These are phyloP conservation scores for Hoplodrina ambigua DNA, from an alignment of 2,888 invertebrate genomes.

Conservation along the genomic window DNA sequence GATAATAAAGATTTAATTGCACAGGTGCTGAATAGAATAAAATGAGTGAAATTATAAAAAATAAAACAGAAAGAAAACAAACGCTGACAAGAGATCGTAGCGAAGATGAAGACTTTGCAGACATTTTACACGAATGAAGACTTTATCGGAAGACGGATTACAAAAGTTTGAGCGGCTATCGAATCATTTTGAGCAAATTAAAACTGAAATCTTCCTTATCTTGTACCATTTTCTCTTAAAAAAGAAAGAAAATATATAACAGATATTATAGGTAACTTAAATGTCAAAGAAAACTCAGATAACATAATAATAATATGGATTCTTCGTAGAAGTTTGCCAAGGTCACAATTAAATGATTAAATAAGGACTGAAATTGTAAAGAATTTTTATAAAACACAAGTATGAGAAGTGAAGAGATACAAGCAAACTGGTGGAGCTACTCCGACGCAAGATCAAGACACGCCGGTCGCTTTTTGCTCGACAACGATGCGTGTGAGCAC, in stretches of 20 bases:
- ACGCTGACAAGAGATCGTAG: constrained; percentile 51
- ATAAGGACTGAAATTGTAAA: constrained; percentile 10
- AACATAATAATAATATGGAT: neutral
- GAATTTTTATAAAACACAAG: constrained; percentile 22
- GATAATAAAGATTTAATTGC: constrained; percentile 82
- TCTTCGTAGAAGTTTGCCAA: neutral
- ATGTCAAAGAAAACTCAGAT: neutral
- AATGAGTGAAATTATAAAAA: constrained; percentile 72
- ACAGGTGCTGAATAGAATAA: constrained; percentile 72
- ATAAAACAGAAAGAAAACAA: constrained; percentile 62
- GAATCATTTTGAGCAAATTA: constrained; percentile 44
- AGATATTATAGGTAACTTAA: neutral
- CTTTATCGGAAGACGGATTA: constrained; percentile 59
- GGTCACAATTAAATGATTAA: neutral
- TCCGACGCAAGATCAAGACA: constrained; percentile 72
- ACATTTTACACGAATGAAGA: constrained; percentile 54
- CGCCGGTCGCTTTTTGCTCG: constrained; percentile 78
- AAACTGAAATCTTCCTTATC: constrained; percentile 27
- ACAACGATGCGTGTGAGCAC: constrained; percentile 83
- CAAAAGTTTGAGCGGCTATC: constrained; percentile 52
- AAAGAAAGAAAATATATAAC: constrained; percentile 4
- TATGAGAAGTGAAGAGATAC: constrained; percentile 41
- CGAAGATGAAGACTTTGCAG: constrained; percentile 42
- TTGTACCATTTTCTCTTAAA: constrained; percentile 2
- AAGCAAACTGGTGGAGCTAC: constrained; percentile 66